These are phyloP conservation scores for Odontamblyopus lacepedii DNA, from an alignment of 2,797 vertebrate genomes.

Conservation along the genomic window DNA sequence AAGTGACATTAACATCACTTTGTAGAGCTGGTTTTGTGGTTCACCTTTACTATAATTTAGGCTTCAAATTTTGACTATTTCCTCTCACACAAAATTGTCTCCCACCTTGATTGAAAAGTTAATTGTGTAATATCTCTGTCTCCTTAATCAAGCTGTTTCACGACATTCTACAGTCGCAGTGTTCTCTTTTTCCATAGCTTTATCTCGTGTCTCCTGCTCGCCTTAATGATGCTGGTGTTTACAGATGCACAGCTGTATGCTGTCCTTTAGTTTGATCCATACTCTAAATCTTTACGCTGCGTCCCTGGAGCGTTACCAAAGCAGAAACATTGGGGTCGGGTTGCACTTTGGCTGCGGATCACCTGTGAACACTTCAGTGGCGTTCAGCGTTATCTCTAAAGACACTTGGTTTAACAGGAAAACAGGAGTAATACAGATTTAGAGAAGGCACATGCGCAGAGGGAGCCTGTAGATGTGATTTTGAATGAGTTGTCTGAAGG, in stretches of 20 bases:
- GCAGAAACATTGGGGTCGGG: conserved; percentile 33
- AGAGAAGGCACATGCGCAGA: too few species aligned
- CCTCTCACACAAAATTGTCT: background rate
- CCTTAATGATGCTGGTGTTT: conserved; percentile 30
- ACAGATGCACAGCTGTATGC: conserved; percentile 51
- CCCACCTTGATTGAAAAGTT: background rate
- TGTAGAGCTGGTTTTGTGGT: too few species aligned
- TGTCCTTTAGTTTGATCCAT: conserved; percentile 35
- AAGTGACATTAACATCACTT: background rate
- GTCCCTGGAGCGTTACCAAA: conserved; percentile 36
- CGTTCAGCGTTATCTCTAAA: conserved; percentile 24
- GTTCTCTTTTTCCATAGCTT: background rate
- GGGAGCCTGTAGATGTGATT: too few species aligned
- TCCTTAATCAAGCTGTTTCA: background rate
- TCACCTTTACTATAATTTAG: background rate
- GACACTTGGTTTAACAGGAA: conserved; percentile 9
- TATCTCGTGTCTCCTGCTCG: background rate
- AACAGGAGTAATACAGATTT: too few species aligned
- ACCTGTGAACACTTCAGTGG: conserved; percentile 21
- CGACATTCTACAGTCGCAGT: background rate
- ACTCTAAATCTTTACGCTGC: conserved; percentile 16
- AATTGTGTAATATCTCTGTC: background rate
- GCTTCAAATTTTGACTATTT: background rate
- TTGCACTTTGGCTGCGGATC: conserved; percentile 15
- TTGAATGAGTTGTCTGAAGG: too few species aligned